phyloP scores from a whole-genome alignment of 1,140 invertebrate genomes.

The Drosophila takahashii region DNA sequence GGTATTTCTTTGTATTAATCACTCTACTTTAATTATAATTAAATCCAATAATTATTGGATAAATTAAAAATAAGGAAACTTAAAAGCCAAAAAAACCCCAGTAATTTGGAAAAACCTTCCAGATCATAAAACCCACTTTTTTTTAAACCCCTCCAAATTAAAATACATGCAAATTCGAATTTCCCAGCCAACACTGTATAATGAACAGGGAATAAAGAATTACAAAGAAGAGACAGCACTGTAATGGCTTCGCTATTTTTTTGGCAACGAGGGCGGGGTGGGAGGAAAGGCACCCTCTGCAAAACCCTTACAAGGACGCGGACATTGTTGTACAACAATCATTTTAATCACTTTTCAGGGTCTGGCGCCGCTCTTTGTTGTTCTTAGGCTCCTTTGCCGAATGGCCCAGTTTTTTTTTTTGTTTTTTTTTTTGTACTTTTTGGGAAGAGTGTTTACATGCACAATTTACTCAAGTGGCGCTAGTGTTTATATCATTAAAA shows the following conservation, averaged over 20 bases:
- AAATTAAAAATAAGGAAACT: too few relatives aligned
- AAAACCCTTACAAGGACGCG: slow-evolving; percentile 74
- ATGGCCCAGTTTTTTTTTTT: slow-evolving; percentile 34
- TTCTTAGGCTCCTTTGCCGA: slow-evolving; percentile 7
- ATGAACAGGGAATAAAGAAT: slow-evolving; percentile 41
- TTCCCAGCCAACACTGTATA: slow-evolving; percentile 45
- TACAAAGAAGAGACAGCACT: slow-evolving; percentile 26
- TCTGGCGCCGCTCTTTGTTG: slow-evolving; percentile 58
- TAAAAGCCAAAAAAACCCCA: too few relatives aligned
- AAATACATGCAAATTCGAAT: slow-evolving; percentile 22
- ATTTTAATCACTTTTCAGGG: slow-evolving; percentile 83
- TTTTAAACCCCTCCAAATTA: background rate
- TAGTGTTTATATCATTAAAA: slow-evolving; percentile 77
- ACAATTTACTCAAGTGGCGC: slow-evolving; percentile 77
- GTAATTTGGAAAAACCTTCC: background rate
- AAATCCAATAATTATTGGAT: too few relatives aligned
- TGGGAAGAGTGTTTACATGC: slow-evolving; percentile 64
- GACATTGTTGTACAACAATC: slow-evolving; percentile 70
- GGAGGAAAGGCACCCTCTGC: slow-evolving; percentile 1
- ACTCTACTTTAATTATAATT: too few relatives aligned
- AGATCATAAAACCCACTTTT: slow-evolving; percentile 1
- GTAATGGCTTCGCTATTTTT: slow-evolving; percentile 41
- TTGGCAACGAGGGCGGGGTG: background rate
- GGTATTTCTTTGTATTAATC: too few relatives aligned
- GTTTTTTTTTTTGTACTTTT: background rate